These are phyloP conservation scores for Orchesella cincta DNA, from an alignment of 1,140 invertebrate genomes.

Conservation along the genomic window DNA sequence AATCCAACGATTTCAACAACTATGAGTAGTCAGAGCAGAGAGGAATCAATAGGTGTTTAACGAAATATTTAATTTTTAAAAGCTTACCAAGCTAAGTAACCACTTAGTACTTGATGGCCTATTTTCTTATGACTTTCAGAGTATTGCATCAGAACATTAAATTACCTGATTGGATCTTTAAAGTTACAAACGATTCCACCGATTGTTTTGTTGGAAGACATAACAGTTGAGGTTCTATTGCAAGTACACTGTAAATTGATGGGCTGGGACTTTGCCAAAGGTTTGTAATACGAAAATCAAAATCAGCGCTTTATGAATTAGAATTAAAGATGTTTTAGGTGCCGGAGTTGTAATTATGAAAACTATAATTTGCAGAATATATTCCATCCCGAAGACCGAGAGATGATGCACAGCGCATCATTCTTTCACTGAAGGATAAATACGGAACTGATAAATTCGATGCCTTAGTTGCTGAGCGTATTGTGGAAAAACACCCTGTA, in stretches of 20 bases:
- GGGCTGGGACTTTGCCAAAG: neutral
- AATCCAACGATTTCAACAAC: too few species aligned
- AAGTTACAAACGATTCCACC: neutral
- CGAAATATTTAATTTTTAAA: too few species aligned
- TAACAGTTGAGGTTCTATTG: neutral
- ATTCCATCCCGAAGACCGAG: neutral
- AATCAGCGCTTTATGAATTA: neutral
- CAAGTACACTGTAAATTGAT: neutral
- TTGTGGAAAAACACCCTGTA: neutral
- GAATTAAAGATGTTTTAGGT: neutral
- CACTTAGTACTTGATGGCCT: too few species aligned
- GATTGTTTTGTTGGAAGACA: neutral
- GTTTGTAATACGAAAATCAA: neutral
- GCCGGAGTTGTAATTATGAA: neutral
- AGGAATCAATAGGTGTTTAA: too few species aligned
- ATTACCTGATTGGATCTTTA: neutral
- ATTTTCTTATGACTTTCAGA: slow-evolving; percentile 1
- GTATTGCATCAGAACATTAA: neutral
- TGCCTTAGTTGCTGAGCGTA: neutral
- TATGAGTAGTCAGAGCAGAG: too few species aligned
- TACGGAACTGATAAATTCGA: slow-evolving; percentile 10
- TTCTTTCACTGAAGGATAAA: slow-evolving; percentile 1
- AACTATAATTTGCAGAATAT: neutral
- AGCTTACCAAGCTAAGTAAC: too few species aligned
- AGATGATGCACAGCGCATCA: neutral